Conservation (phyloP, 2,797 vertebrate species). For the Rhodeus uyekii region DNA sequence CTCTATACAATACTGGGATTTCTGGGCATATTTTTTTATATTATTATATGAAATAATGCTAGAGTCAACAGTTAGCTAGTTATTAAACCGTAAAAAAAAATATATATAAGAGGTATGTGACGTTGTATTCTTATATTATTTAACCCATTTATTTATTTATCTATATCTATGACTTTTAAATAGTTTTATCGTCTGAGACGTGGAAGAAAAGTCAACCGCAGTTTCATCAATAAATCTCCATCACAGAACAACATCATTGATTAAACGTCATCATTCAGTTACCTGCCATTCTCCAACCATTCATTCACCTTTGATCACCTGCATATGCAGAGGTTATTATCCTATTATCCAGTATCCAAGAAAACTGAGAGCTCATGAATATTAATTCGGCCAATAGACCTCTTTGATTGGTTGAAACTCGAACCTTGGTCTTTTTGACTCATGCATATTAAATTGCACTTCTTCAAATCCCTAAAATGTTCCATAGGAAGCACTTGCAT, state of each 20-base stretch:
- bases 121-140: background rate
- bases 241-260: slow-evolving; percentile 44
- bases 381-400: background rate
- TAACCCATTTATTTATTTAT: background rate
- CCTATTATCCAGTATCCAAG: no score
- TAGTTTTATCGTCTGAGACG: background rate
- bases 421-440: background rate
- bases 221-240: slow-evolving; percentile 39
- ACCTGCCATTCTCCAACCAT: background rate
- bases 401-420: background rate
- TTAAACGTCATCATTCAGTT: slow-evolving; percentile 43
- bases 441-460: no score
- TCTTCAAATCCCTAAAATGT: no score
- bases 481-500: no score
- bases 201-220: background rate
- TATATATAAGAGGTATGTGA: background rate
- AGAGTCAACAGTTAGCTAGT: background rate
- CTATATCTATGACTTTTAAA: background rate
- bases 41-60: background rate
- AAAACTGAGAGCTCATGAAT: no score
- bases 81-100: background rate
- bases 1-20: no score
- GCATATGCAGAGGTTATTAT: background rate
- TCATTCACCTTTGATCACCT: background rate
- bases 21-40: background rate